These are phyloP conservation scores for Gymnarchus niloticus DNA, from an alignment of 2,113 vertebrate species.

Conservation along the genomic window DNA sequence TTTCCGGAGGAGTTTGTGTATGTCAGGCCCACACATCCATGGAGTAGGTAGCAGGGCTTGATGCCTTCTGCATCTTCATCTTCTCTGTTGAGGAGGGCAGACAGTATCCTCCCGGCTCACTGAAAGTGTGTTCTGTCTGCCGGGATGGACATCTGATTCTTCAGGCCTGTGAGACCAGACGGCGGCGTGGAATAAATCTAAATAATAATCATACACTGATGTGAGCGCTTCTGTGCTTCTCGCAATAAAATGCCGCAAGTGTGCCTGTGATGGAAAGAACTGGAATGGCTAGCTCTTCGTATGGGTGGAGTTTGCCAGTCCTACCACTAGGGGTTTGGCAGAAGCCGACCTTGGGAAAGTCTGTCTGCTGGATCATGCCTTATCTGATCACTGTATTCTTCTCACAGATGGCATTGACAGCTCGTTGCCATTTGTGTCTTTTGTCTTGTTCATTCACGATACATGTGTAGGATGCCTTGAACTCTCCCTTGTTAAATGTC, in stretches of 20 bases:
- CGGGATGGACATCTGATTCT: slow-evolving; percentile 4
- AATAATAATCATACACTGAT: slow-evolving; percentile 30
- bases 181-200: slow-evolving; percentile 19
- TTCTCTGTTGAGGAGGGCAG: neutral
- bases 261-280: slow-evolving; percentile 28
- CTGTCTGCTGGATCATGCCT: neutral
- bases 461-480: neutral
- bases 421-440: slow-evolving; percentile 33
- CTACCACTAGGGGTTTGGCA: slow-evolving; percentile 20
- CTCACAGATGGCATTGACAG: slow-evolving; percentile 26
- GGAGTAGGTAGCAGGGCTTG: neutral
- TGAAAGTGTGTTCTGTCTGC: neutral
- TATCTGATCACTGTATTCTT: neutral
- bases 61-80: neutral
- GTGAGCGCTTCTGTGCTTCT: slow-evolving; percentile 14
- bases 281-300: slow-evolving; percentile 12
- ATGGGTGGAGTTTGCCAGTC: slow-evolving; percentile 31
- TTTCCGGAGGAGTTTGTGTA: neutral
- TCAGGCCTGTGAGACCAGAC: slow-evolving; percentile 1
- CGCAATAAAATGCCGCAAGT: slow-evolving; percentile 27
- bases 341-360: slow-evolving; percentile 35
- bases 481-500: no score
- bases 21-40: neutral
- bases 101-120: neutral
- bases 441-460: slow-evolving; percentile 13